phyloP scores from a whole-genome alignment of 2,797 vertebrate species.

The Anableps anableps region DNA sequence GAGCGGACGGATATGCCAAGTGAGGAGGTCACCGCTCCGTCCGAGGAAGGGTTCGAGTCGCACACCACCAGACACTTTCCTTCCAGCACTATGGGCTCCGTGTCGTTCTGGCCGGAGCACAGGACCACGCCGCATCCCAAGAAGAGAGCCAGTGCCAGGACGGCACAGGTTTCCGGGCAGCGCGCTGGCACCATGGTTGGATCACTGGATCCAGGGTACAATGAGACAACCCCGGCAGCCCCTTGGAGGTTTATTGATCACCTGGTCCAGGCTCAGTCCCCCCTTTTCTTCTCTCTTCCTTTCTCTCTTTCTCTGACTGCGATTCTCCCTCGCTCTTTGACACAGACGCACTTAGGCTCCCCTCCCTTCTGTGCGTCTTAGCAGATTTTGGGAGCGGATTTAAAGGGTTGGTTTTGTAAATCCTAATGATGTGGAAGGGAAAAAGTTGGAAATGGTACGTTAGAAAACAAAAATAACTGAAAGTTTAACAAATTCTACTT shows the following conservation, averaged over 20 bases:
- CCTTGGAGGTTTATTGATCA: constrained; percentile 86
- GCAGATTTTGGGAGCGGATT: constrained; percentile 74
- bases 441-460: constrained; percentile 33
- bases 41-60: constrained; percentile 96
- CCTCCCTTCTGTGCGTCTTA: constrained; percentile 76
- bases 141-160: constrained; percentile 86
- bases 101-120: constrained; percentile 92
- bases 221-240: constrained; percentile 78
- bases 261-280: constrained; percentile 80
- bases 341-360: constrained; percentile 69
- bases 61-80: constrained; percentile 98
- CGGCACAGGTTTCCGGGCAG: constrained; percentile 82
- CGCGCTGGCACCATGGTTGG: constrained; percentile 83
- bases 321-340: constrained; percentile 74
- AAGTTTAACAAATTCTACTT: constrained; percentile 1
- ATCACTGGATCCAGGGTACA: constrained; percentile 79
- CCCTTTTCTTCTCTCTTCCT: constrained; percentile 46
- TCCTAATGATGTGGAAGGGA: constrained; percentile 70
- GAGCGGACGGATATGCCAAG: constrained; percentile 94
- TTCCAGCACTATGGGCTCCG: constrained; percentile 97
- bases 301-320: constrained; percentile 62
- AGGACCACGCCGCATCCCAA: constrained; percentile 81
- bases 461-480: constrained; percentile 4
- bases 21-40: constrained; percentile 94
- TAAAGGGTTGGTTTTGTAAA: constrained; percentile 66